These are phyloP conservation scores for Bombus vancouverensis DNA, from an alignment of 1,140 invertebrate genomes.

Conservation along the genomic window DNA sequence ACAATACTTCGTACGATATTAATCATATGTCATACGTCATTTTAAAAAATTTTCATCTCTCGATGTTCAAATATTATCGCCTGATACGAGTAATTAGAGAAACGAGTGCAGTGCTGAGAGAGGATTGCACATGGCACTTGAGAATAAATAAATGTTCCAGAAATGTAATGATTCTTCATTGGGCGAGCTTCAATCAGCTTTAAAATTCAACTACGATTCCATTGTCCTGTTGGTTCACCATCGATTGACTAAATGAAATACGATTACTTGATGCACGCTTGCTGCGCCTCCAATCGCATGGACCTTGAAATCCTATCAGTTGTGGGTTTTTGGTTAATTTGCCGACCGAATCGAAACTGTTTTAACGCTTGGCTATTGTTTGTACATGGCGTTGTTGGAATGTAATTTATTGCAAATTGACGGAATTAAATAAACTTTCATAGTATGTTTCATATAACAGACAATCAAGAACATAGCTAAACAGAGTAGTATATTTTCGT, in stretches of 20 bases:
- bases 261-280: slow-evolving; percentile 28
- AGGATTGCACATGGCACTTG: neutral
- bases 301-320: slow-evolving; percentile 32
- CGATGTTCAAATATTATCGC: neutral
- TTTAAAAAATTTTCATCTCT: neutral
- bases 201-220: slow-evolving; percentile 23
- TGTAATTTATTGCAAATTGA: neutral
- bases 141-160: neutral
- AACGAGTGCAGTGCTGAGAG: too few species aligned
- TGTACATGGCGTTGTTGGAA: neutral
- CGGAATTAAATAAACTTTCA: neutral
- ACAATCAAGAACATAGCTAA: neutral
- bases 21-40: neutral
- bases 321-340: slow-evolving; percentile 28
- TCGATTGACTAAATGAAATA: slow-evolving; percentile 46
- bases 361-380: neutral
- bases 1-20: neutral
- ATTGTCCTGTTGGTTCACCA: slow-evolving; percentile 32
- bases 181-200: slow-evolving; percentile 15
- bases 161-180: neutral
- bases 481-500: neutral
- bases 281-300: slow-evolving; percentile 1
- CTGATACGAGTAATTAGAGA: neutral
- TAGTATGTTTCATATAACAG: neutral
- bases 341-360: neutral